Evolutionary conservation across 2,797 vertebrate species (phyloP).

Genomic region (Mareca penelope): DNA sequence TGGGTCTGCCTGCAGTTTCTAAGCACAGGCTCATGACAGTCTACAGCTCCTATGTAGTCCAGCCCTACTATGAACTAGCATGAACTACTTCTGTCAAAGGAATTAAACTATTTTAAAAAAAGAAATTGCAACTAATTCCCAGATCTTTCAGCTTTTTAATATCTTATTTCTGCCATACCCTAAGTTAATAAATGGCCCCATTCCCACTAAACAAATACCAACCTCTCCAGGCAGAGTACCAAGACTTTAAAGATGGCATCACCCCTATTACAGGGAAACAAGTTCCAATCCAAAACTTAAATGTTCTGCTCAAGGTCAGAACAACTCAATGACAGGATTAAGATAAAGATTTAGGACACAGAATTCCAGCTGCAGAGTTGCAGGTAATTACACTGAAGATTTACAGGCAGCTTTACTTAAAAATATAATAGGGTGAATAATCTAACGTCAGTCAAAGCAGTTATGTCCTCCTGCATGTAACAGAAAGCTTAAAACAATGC

Average conservation of each 20-base stretch:
- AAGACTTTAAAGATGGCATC: conserved; percentile 17
- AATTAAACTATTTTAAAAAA: background rate
- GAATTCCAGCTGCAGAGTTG: conserved; percentile 37
- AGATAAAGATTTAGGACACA: background rate
- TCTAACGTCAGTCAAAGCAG: conserved; percentile 8
- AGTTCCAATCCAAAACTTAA: background rate
- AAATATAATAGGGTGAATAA: conserved; percentile 29
- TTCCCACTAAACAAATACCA: conserved; percentile 24
- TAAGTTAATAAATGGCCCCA: conserved; percentile 18
- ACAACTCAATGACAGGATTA: background rate
- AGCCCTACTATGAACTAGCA: background rate
- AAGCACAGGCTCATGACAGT: background rate
- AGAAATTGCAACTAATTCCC: background rate
- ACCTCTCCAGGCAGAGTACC: background rate
- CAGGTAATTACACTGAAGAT: background rate
- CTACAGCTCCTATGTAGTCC: background rate
- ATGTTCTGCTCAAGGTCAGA: conserved; percentile 27
- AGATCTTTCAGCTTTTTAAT: background rate
- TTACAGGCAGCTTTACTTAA: conserved; percentile 14
- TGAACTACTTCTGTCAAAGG: background rate
- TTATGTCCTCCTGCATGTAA: background rate
- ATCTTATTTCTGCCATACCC: background rate
- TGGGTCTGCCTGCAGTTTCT: background rate
- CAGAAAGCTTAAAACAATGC: background rate
- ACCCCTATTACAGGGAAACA: background rate